A percentile compares a stretch with the other conserved stretches of the same genome.
Conservation (phyloP, 1,140 invertebrate species). For the Acromyrmex charruanus region DNA sequence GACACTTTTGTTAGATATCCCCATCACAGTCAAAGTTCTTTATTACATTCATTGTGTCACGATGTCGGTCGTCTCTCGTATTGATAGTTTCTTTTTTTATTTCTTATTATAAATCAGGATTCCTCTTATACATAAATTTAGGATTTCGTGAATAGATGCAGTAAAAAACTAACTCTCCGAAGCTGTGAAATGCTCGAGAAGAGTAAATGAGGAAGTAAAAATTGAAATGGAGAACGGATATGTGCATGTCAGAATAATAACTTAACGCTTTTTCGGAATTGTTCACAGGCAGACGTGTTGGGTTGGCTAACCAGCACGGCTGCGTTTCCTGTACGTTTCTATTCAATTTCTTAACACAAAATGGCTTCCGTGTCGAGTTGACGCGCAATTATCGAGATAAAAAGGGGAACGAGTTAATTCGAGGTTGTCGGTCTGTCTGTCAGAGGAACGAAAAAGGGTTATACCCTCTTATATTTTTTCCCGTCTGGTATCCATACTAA, state of each 20-base stretch:
- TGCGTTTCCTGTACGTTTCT: conserved; percentile 76
- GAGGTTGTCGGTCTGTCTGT: conserved; percentile 80
- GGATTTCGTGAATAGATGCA: not conserved
- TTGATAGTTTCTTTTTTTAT: not conserved
- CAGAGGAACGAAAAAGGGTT: conserved; percentile 65
- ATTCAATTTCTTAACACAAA: conserved; percentile 81
- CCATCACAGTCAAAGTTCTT: not conserved
- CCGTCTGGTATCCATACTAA: conserved; percentile 49
- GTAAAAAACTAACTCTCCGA: not conserved
- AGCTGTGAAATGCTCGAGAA: not conserved
- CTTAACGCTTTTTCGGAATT: conserved; percentile 56
- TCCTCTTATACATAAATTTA: not conserved
- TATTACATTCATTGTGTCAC: not conserved
- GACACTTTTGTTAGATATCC: conserved; percentile 57
- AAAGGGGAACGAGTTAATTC: conserved; percentile 77
- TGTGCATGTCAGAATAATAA: conserved; percentile 75
- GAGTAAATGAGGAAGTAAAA: conserved; percentile 60
- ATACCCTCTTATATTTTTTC: conserved; percentile 67
- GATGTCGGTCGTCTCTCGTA: not conserved
- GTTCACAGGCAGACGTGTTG: conserved; percentile 35
- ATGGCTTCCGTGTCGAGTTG: conserved; percentile 72
- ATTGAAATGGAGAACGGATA: conserved; percentile 76
- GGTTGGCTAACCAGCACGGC: conserved; percentile 69
- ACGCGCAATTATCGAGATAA: conserved; percentile 75
- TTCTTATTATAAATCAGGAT: not conserved